Conservation (phyloP, 2,888 invertebrate genomes). For the Suillia variegata region DNA sequence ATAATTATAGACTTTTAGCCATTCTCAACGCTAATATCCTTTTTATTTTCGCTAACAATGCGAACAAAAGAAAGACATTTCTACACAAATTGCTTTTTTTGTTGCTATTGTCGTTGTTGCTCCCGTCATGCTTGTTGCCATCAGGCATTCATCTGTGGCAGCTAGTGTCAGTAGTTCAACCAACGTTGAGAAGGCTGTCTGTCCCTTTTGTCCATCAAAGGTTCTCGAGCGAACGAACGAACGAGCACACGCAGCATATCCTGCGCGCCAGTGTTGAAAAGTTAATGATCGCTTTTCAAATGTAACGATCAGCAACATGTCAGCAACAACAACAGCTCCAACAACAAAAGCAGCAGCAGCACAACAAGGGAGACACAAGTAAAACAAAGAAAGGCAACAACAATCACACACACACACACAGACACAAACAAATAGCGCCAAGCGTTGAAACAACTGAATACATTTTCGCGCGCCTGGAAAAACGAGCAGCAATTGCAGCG, state of each 20-base stretch:
- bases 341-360: neutral
- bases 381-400: too few species aligned
- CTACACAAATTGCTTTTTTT: too few species aligned
- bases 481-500: neutral
- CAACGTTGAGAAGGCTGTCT: neutral
- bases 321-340: conserved; percentile 3
- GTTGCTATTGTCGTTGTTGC: too few species aligned
- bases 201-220: neutral
- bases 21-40: too few species aligned
- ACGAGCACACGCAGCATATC: conserved; percentile 34
- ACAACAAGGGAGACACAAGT: too few species aligned
- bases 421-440: neutral
- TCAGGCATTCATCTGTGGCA: neutral
- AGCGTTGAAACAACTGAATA: neutral
- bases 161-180: conserved; percentile 2
- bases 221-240: too few species aligned
- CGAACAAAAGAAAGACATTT: too few species aligned
- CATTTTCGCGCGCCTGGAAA: neutral
- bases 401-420: too few species aligned
- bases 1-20: too few species aligned
- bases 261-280: conserved; percentile 41
- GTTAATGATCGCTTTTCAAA: conserved; percentile 40
- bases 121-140: too few species aligned
- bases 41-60: too few species aligned
- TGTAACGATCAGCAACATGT: conserved; percentile 33